phyloP scores from a whole-genome alignment of 2,888 invertebrate species.

The Mylabris sibirica region DNA sequence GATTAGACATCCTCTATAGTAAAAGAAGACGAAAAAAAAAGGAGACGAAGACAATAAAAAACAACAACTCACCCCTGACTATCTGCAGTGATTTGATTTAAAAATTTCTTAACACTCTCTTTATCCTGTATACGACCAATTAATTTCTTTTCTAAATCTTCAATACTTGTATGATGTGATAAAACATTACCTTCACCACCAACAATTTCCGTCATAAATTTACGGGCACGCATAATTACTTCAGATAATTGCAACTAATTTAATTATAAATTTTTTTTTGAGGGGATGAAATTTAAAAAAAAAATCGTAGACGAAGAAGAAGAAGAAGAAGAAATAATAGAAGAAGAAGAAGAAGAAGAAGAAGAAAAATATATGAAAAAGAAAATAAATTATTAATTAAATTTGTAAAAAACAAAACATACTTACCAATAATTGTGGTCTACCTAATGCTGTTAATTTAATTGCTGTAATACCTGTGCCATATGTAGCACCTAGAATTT shows the following conservation, averaged over 20 bases:
- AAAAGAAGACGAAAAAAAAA: neutral
- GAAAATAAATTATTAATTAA: neutral
- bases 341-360: too few relatives aligned
- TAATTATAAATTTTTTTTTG: constrained; percentile 13
- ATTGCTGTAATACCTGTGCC: constrained; percentile 97
- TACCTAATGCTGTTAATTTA: constrained; percentile 95
- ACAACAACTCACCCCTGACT: constrained; percentile 80
- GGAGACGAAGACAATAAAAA: neutral
- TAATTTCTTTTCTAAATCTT: constrained; percentile 86
- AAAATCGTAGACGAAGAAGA: too few relatives aligned
- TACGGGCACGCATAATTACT: constrained; percentile 94
- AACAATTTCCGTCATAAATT: constrained; percentile 91
- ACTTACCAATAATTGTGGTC: constrained; percentile 94
- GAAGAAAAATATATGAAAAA: too few relatives aligned
- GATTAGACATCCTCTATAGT: too few relatives aligned
- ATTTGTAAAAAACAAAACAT: neutral
- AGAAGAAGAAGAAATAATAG: too few relatives aligned
- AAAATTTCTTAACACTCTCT: constrained; percentile 85
- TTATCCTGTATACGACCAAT: constrained; percentile 75
- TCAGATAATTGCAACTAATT: constrained; percentile 94
- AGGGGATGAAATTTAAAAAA: too few relatives aligned
- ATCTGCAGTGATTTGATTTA: constrained; percentile 90
- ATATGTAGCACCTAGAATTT: constrained; percentile 81
- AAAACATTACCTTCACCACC: constrained; percentile 88
- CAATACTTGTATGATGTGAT: constrained; percentile 85